Evolutionary conservation across 2,888 invertebrate genomes (phyloP), one percentile per base, ranked within the genome.

Genomic region (Drosophila kuntzei): DNA sequence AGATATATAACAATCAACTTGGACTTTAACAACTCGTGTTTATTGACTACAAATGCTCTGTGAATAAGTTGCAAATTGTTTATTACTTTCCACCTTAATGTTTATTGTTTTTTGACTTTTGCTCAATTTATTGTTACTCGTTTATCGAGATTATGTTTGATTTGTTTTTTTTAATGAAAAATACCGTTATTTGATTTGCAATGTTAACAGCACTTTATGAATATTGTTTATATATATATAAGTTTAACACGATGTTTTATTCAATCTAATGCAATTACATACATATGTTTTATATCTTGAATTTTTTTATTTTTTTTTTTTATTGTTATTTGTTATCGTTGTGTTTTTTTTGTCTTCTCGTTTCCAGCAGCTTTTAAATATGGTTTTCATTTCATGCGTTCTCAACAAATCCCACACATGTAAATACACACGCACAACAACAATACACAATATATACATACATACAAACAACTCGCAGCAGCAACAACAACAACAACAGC

Each of bases 371-470:
- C 20, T 59, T 58, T 58, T 65, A 25, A 50, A 50, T 47, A 44
- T 75, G 51, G 41, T 64, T 77, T 59, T 68, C 22, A 66, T 62
- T 59, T 47, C 49, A 63, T 63, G 43, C 65, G 75, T 34, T 51
- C 47, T 32, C 59, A 32, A 36, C 39, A 53, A 36, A 61, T 8
- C 22, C 18, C 22, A 20, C 61, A 51, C 66, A 71, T 54, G 57
- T 69, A 61, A 64, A 73, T 73, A 73, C 37, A 22, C 47, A 37
- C 25, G 27, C 55, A 29, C 29, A 12, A 44, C 47, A 36, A 3
- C 14, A 18, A 12, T 39, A 29, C 29, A 51, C 44, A 44, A 12
- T 39, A 29, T 22, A 51, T 39, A 44, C 18, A 50, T 32, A 51
- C 20, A 29, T 2, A 34, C 9, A n/a, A 20, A 47, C 32, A 59